Percentiles rank a stretch among this genome's conserved stretches.
Conservation (phyloP, 2,888 invertebrate species). For the Sminthurinus aureus region DNA sequence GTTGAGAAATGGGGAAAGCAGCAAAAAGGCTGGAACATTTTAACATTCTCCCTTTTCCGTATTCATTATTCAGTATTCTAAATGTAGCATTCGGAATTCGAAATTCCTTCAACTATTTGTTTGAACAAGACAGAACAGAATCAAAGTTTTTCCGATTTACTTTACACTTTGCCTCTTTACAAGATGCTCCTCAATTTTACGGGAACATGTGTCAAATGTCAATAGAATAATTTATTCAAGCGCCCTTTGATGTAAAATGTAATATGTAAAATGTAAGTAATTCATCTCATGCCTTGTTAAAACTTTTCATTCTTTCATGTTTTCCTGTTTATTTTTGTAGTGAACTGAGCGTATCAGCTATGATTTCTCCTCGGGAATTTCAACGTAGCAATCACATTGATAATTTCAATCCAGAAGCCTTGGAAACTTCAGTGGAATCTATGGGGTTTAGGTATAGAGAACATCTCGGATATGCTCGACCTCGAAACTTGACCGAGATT, state of each 20-base stretch:
- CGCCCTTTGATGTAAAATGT: background rate
- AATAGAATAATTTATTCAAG: too few species aligned
- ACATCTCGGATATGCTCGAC: conserved; percentile 43
- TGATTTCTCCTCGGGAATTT: conserved; percentile 45
- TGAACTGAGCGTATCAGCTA: conserved; percentile 48
- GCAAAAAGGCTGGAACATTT: too few species aligned
- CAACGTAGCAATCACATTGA: conserved; percentile 39
- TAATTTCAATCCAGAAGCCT: conserved; percentile 43
- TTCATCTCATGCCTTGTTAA: background rate
- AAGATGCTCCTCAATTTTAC: too few species aligned
- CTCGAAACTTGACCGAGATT: conserved; percentile 52
- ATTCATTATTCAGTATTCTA: too few species aligned
- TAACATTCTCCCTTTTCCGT: too few species aligned
- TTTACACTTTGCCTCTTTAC: too few species aligned
- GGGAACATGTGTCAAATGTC: too few species aligned
- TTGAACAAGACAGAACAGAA: too few species aligned
- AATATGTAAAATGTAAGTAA: background rate
- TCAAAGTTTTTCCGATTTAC: too few species aligned
- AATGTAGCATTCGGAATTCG: too few species aligned
- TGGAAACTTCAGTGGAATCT: conserved; percentile 37
- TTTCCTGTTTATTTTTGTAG: conserved; percentile 30
- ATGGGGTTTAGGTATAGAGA: conserved; percentile 48
- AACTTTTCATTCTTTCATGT: background rate
- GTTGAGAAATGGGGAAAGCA: too few species aligned
- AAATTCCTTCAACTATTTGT: too few species aligned